A percentile compares a stretch with the other conserved stretches of the same genome.
These are phyloP conservation scores for Diorhabda sublineata DNA, from an alignment of 1,140 invertebrate species.

Conservation along the genomic window DNA sequence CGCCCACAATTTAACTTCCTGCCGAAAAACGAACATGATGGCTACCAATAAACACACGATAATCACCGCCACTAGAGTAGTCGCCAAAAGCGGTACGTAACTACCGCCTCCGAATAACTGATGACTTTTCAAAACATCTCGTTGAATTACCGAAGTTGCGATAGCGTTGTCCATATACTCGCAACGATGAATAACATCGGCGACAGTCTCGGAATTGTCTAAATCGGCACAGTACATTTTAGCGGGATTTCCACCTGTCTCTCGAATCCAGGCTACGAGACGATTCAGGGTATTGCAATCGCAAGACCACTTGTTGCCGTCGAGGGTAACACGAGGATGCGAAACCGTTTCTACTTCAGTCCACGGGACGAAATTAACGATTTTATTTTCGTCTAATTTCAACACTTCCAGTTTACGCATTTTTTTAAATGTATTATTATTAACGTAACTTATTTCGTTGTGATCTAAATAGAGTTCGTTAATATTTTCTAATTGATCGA, in stretches of 20 bases:
- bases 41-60: conserved; percentile 64
- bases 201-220: conserved; percentile 52
- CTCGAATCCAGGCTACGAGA: conserved; percentile 62
- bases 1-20: conserved; percentile 69
- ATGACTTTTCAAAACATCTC: conserved; percentile 55
- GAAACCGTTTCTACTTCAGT: conserved; percentile 54
- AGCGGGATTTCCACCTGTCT: conserved; percentile 57
- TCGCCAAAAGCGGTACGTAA: conserved; percentile 67
- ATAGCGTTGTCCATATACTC: conserved; percentile 58
- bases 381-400: conserved; percentile 73
- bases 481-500: conserved; percentile 67
- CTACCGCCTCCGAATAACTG: conserved; percentile 53
- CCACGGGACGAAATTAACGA: conserved; percentile 74
- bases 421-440: conserved; percentile 70
- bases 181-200: conserved; percentile 59
- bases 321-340: conserved; percentile 58
- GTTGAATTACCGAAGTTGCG: conserved; percentile 59
- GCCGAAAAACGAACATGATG: conserved; percentile 70
- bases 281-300: conserved; percentile 63
- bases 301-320: conserved; percentile 71
- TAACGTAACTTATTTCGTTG: conserved; percentile 68
- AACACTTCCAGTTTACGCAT: conserved; percentile 72
- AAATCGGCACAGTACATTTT: conserved; percentile 56
- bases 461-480: conserved; percentile 80
- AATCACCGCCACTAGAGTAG: conserved; percentile 68